Conservation (phyloP, 2,797 vertebrate genomes). For the Molossus molossus region DNA sequence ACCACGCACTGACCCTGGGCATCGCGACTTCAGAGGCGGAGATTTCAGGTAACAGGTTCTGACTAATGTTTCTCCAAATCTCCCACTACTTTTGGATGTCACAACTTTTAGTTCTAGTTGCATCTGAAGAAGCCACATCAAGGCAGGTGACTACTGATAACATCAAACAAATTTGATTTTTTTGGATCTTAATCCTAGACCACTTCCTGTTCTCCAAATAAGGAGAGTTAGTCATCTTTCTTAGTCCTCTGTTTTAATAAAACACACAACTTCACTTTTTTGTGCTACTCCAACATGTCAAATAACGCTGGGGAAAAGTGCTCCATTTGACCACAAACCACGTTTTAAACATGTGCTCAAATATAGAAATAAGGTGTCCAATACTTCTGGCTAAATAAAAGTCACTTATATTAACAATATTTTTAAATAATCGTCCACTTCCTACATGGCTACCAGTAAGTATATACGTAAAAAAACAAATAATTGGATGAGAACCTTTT, state of each 20-base stretch:
- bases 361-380: constrained; percentile 5
- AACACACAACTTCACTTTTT: constrained; percentile 65
- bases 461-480: background rate
- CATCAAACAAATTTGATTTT: constrained; percentile 80
- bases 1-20: background rate
- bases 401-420: constrained; percentile 2
- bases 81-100: constrained; percentile 74
- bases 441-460: background rate
- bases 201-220: constrained; percentile 83
- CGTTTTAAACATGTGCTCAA: constrained; percentile 43
- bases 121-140: constrained; percentile 83
- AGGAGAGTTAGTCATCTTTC: constrained; percentile 75
- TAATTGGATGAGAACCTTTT: background rate
- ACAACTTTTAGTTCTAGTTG: constrained; percentile 61
- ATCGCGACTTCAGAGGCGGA: constrained; percentile 35
- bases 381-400: background rate
- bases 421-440: constrained; percentile 15
- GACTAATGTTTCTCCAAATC: constrained; percentile 71
- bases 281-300: constrained; percentile 1
- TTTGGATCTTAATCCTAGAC: constrained; percentile 71
- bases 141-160: constrained; percentile 76
- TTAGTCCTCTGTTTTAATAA: constrained; percentile 47
- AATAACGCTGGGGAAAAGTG: constrained; percentile 3
- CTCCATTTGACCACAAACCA: constrained; percentile 53
- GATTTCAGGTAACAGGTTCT: constrained; percentile 72